phyloP scores from a whole-genome alignment of 2,797 vertebrate species.

The Adelosebastes latens region DNA sequence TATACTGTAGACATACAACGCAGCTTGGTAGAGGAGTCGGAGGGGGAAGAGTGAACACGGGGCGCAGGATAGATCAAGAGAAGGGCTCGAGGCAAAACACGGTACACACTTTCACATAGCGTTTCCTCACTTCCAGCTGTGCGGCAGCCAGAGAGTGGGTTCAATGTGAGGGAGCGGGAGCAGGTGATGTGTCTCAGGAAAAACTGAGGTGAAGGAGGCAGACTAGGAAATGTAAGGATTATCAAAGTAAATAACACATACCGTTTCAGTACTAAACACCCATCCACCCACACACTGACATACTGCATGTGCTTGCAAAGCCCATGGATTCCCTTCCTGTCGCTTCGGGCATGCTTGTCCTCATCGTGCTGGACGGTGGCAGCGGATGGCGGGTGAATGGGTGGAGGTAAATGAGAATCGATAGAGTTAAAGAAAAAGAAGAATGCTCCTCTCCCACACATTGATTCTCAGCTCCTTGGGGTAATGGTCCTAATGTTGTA shows the following conservation, averaged over 20 bases:
- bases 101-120: constrained; percentile 20
- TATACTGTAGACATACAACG: neutral
- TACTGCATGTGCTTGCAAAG: neutral
- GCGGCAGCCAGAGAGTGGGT: constrained; percentile 1
- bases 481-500: constrained; percentile 69
- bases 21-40: neutral
- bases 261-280: neutral
- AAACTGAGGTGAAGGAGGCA: constrained; percentile 2
- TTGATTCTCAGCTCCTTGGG: constrained; percentile 74
- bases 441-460: constrained; percentile 62
- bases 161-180: constrained; percentile 11
- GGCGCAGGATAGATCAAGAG: constrained; percentile 47
- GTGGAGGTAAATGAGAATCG: constrained; percentile 83
- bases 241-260: constrained; percentile 6
- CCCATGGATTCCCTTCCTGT: neutral
- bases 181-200: constrained; percentile 6
- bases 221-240: neutral
- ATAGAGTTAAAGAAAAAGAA: constrained; percentile 75
- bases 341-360: neutral
- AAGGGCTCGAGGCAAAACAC: constrained; percentile 54
- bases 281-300: neutral
- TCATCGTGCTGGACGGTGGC: constrained; percentile 26
- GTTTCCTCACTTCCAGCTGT: constrained; percentile 46
- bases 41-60: constrained; percentile 8
- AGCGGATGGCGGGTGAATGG: constrained; percentile 29